phyloP scores from a whole-genome alignment of 2,888 invertebrate species.

The Micoletzkya japonica region DNA sequence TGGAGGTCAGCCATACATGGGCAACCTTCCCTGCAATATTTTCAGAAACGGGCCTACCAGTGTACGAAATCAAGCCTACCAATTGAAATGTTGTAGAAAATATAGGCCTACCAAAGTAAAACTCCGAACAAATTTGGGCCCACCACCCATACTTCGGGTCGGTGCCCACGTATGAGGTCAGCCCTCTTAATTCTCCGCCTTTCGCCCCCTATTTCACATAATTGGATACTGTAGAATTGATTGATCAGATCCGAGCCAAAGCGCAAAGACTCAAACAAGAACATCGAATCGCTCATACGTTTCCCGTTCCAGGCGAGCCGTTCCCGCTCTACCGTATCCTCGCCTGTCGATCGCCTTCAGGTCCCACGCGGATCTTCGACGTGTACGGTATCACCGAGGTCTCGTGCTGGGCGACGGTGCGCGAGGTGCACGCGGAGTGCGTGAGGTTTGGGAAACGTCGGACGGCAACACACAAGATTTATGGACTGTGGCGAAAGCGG shows the following conservation, averaged over 20 bases:
- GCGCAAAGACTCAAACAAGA: too few relatives aligned
- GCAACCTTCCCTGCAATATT: too few relatives aligned
- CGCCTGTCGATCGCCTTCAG: background rate
- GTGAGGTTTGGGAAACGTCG: background rate
- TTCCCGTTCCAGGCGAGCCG: conserved; percentile 12
- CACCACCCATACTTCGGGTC: too few relatives aligned
- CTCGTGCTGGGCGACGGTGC: conserved; percentile 24
- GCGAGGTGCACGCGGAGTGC: background rate
- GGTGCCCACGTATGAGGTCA: too few relatives aligned
- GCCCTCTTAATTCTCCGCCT: too few relatives aligned
- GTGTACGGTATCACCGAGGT: conserved; percentile 27
- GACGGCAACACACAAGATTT: background rate
- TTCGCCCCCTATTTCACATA: background rate
- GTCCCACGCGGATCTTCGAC: conserved; percentile 19
- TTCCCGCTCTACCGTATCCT: conserved; percentile 23
- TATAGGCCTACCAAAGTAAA: too few relatives aligned
- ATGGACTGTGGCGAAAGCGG: too few relatives aligned
- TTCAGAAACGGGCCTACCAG: too few relatives aligned
- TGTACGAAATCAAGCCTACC: too few relatives aligned
- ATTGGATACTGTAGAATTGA: background rate
- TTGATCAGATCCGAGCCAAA: background rate
- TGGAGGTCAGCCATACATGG: background rate
- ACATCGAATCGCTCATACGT: background rate
- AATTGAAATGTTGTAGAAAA: too few relatives aligned
- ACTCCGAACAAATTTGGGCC: too few relatives aligned